These are phyloP conservation scores for Nemopilema nomurai DNA, from an alignment of 30 jellyfish, hydroid and myxozoan genomes.

Conservation along the genomic window DNA sequence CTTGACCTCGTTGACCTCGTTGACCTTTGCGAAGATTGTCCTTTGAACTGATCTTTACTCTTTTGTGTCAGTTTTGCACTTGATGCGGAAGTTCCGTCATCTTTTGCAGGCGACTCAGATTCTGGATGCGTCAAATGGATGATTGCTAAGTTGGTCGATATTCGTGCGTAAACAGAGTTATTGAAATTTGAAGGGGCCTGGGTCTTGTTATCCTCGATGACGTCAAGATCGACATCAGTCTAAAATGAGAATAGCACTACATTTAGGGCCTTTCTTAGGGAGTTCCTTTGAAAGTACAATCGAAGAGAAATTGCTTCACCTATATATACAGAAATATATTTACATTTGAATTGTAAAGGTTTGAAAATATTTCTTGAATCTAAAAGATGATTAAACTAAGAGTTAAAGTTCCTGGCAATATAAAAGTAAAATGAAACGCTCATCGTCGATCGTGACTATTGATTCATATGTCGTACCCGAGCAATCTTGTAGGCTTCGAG, in stretches of 20 bases:
- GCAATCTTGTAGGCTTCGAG: conserved; percentile 60
- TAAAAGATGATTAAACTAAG: too few relatives aligned
- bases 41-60: not conserved
- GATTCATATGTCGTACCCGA: conserved; percentile 27
- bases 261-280: not conserved
- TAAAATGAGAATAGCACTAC: not conserved
- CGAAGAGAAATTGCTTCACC: not conserved
- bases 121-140: conserved; percentile 19
- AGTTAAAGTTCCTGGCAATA: too few relatives aligned
- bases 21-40: not conserved
- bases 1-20: conserved; percentile 28
- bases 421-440: too few relatives aligned
- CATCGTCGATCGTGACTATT: not conserved
- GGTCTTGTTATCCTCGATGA: not conserved
- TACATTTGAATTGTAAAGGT: too few relatives aligned
- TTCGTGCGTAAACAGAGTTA: conserved; percentile 19
- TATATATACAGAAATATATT: too few relatives aligned
- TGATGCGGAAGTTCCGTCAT: not conserved
- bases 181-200: not conserved
- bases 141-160: conserved; percentile 46
- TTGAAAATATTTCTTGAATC: too few relatives aligned
- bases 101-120: not conserved
- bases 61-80: not conserved
- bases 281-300: not conserved
- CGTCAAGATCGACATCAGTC: conserved; percentile 1